Evolutionary conservation across 1,140 invertebrate genomes (phyloP).

Genomic region (Drosophila varians): DNA sequence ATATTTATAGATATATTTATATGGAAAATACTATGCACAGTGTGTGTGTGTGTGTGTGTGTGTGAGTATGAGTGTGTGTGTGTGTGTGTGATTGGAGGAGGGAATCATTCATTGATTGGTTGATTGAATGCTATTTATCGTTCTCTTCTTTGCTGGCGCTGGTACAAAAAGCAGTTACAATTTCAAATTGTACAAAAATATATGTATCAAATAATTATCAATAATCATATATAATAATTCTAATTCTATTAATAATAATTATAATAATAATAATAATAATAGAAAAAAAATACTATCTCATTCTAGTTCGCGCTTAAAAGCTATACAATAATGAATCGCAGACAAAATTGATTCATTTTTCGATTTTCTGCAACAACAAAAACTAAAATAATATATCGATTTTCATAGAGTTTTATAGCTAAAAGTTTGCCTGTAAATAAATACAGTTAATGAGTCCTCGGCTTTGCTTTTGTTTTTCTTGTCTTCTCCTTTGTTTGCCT

Average conservation of each 20-base stretch:
- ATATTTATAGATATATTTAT: slow-evolving; percentile 25
- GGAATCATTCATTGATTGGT: slow-evolving; percentile 37
- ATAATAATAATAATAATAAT: not conserved
- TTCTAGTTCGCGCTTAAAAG: not conserved
- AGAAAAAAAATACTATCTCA: not conserved
- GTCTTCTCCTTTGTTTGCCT: slow-evolving; percentile 3
- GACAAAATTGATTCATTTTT: slow-evolving; percentile 1
- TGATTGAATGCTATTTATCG: slow-evolving; percentile 8
- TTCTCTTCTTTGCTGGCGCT: not conserved
- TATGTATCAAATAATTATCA: slow-evolving; percentile 16
- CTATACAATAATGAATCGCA: not conserved
- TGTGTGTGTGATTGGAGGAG: slow-evolving; percentile 11
- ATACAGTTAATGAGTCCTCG: slow-evolving; percentile 45
- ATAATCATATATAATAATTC: slow-evolving; percentile 19
- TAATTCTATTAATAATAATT: not conserved
- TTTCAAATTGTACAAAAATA: slow-evolving; percentile 63
- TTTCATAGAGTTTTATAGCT: not conserved
- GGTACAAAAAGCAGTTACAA: slow-evolving; percentile 44
- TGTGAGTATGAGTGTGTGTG: slow-evolving; percentile 8
- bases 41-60: slow-evolving; percentile 25
- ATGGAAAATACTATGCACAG: slow-evolving; percentile 63
- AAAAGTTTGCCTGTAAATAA: slow-evolving; percentile 36
- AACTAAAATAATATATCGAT: slow-evolving; percentile 24
- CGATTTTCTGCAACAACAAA: slow-evolving; percentile 18
- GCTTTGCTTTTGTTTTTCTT: no score